phyloP scores from a whole-genome alignment of 2,113 vertebrate species.

The Gambusia holbrooki region DNA sequence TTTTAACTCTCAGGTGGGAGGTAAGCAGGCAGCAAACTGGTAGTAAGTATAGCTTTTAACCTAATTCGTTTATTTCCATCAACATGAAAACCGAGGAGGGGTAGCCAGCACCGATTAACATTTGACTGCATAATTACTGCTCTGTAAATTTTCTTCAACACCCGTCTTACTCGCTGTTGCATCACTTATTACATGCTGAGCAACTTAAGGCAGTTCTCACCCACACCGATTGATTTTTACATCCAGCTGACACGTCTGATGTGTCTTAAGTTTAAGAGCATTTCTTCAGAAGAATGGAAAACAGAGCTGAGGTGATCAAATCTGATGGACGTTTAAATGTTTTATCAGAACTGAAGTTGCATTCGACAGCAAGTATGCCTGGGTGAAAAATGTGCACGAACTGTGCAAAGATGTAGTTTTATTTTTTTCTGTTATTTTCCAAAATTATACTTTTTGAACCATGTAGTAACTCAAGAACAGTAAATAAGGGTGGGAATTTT shows the following conservation, averaged over 20 bases:
- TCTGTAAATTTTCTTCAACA: slow-evolving; percentile 28
- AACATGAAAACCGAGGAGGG: not conserved
- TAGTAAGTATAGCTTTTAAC: not conserved
- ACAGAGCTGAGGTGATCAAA: not conserved
- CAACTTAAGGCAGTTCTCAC: slow-evolving; percentile 28
- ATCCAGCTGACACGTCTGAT: slow-evolving; percentile 8
- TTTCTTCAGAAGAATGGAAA: slow-evolving; percentile 17
- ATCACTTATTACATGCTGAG: slow-evolving; percentile 26
- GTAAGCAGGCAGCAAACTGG: slow-evolving; percentile 1
- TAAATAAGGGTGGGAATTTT: no score
- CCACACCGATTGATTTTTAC: slow-evolving; percentile 14
- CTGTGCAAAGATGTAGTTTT: not conserved
- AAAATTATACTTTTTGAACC: no score
- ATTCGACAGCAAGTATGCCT: not conserved
- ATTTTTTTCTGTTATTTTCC: no score
- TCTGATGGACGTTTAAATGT: not conserved
- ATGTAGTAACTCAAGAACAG: no score
- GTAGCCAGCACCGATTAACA: slow-evolving; percentile 19
- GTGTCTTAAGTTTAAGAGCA: slow-evolving; percentile 1
- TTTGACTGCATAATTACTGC: slow-evolving; percentile 17
- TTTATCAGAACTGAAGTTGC: not conserved
- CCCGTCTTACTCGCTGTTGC: slow-evolving; percentile 25
- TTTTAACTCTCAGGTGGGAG: slow-evolving; percentile 15
- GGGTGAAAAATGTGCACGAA: not conserved
- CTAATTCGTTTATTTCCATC: slow-evolving; percentile 19